Conservation (phyloP, 2,113 vertebrate genomes). For the Limanda limanda region DNA sequence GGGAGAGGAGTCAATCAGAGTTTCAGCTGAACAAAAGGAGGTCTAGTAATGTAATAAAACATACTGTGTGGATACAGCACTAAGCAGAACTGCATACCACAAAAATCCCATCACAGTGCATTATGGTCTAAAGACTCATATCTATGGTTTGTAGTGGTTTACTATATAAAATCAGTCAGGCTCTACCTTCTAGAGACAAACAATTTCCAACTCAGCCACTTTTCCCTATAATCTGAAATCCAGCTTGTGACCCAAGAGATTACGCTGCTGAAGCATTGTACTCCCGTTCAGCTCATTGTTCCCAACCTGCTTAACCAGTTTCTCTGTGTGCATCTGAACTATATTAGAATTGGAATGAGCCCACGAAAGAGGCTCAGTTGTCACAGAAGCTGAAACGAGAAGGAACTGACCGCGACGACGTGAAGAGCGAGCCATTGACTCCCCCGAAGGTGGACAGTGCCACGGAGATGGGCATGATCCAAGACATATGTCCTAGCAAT, state of each 20-base stretch:
- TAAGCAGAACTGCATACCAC: not conserved
- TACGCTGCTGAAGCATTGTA: not conserved
- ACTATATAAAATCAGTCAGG: too few species aligned
- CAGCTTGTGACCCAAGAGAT: not conserved
- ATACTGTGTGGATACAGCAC: too few species aligned
- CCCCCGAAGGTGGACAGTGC: conserved; percentile 88
- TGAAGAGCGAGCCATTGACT: conserved; percentile 84
- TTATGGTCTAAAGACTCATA: too few species aligned
- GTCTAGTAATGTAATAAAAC: too few species aligned
- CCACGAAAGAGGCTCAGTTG: not conserved
- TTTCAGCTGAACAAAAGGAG: not conserved
- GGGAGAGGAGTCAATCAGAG: not conserved
- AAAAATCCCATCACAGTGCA: too few species aligned
- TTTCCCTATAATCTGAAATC: not conserved
- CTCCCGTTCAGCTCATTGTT: not conserved
- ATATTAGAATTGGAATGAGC: not conserved
- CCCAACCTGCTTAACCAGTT: not conserved
- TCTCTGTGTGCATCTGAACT: not conserved
- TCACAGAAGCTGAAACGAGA: not conserved
- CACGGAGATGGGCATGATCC: conserved; percentile 90
- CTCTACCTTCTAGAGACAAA: too few species aligned
- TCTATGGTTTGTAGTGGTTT: too few species aligned
- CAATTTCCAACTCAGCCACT: not conserved
- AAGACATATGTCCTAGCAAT: conserved; percentile 86
- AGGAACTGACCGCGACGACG: conserved; percentile 83